Base-by-base conservation (phyloP, 2,113 vertebrate species). In the Alexandromys fortis region DNA sequence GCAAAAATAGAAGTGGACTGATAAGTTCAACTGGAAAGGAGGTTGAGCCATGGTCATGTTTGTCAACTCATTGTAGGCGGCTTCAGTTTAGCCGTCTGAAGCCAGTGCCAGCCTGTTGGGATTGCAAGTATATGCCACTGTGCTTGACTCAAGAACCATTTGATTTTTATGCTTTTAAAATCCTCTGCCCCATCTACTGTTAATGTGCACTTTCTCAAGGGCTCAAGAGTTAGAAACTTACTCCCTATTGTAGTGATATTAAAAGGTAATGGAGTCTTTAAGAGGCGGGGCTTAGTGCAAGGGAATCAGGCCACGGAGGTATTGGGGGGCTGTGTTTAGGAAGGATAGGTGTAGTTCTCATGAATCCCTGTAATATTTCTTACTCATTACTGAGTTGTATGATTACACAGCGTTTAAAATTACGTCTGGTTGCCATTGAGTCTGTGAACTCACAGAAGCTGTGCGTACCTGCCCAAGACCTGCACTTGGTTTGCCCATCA, bases 1-100 rank as follows among this genome's bases (percentile, higher is more conserved):
- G 16, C 86, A 94, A 86, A 96, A 97, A 90, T 0, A 95, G 93
- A 95, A 77, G 4, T 12, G 90, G 28, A 9, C 77, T 26, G 0
- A 42, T 72, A 61, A 91, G 42, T 88, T 55, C 95, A 72, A 61
- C 89, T 6, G 33, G 1, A n/a, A 45, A 47, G 79, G 79, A 88
- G 94, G 33, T 82, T 7, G 49, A 86, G 94, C 45, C 47, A 2
- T 1, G 0, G 33, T 92, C 82, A 26, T 38, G 26, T 17, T 52
- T 96, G 30, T 88, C 93, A 52, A 63, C 72, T 90, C 47, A 42
- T 9, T 14, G 6, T 10, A 76, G 38, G 14, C 21, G 52, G 65
- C 67, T 96, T 77, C 92, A 58, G 10, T 30, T 52, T 16, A 94
- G 21, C 93, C 58, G 67, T 49, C 45, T 47, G 70, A 33, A n/a